Base-by-base conservation (phyloP, 2,888 invertebrate genomes). In the Drosophila vallismaia region DNA sequence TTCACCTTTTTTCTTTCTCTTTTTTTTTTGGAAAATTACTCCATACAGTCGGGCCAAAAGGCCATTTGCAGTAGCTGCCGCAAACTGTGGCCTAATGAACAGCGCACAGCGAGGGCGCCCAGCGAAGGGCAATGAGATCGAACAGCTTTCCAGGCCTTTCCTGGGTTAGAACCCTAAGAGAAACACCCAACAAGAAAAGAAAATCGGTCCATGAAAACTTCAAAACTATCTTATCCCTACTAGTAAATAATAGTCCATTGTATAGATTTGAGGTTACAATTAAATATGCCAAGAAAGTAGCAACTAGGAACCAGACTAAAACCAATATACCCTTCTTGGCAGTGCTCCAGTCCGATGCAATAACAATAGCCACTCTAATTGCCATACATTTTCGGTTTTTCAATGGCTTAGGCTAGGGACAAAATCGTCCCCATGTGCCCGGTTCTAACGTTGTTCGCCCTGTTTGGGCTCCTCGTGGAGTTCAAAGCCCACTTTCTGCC, bases 311-410 rank as follows among this genome's bases (percentile, higher is more conserved):
- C 3, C 28, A 4, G 28, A 4, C 3, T 3, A 38, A 29, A 14
- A 12, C 3, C 3, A 10, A 2, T 5, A 0, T 29, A 10, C 44
- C 28, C 19, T 48, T 52, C 42, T 9, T 2, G 3, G 10, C 44
- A 40, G 71, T 55, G 50, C 29, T 8, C 44, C 54, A 54, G 33
- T 45, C 71, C 67, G 48, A 46, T 71, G 71, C 58, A 89, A 86
- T 88, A 70, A 88, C 88, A 89, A 89, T 89, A 76, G 80, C 53
- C 56, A 69, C 86, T 84, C 89, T 89, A 89, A 89, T 89, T 89
- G 89, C 86, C 84, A 81, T 79, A 88, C 88, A 89, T 90, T 89
- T 89, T 90, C 68, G 88, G 89, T 74, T 79, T 75, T 82, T 83
- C 80, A 83, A 83, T 87, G 80, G 84, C 56, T 86, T 86, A 88